Evolutionary conservation across 2,113 vertebrate species (phyloP).

Genomic region (Anguilla rostrata): DNA sequence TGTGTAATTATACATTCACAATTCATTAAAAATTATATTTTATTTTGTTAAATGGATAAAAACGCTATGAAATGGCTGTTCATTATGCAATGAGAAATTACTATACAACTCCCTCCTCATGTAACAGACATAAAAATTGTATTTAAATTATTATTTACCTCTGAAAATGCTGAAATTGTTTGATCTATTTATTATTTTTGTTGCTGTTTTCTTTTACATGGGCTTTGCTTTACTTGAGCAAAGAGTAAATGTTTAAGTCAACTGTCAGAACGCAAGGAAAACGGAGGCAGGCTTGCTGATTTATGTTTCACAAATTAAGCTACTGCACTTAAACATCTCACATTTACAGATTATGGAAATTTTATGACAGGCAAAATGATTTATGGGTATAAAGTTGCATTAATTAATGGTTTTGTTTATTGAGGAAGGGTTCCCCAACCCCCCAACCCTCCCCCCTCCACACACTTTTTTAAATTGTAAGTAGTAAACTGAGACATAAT

Average conservation of each 20-base stretch:
- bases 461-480: conserved; percentile 51
- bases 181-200: neutral
- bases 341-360: conserved; percentile 81
- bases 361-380: conserved; percentile 72
- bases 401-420: conserved; percentile 82
- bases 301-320: conserved; percentile 78
- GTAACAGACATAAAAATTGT: neutral
- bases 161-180: conserved; percentile 10
- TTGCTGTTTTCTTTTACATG: neutral
- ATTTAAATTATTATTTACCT: conserved; percentile 21
- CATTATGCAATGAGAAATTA: neutral
- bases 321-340: conserved; percentile 79
- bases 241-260: conserved; percentile 29
- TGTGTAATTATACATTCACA: neutral
- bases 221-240: neutral
- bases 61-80: neutral
- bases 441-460: conserved; percentile 26
- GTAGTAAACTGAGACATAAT: conserved; percentile 65
- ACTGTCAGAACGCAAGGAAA: conserved; percentile 63
- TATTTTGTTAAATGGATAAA: neutral
- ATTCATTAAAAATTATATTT: neutral
- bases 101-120: neutral
- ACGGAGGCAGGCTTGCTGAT: conserved; percentile 76
- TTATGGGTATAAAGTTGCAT: conserved; percentile 79
- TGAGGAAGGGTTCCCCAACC: conserved; percentile 53